Evolutionary conservation across 2,888 invertebrate genomes (phyloP), one percentile per base, ranked within the genome.

Genomic region (Lycaena phlaeas): DNA sequence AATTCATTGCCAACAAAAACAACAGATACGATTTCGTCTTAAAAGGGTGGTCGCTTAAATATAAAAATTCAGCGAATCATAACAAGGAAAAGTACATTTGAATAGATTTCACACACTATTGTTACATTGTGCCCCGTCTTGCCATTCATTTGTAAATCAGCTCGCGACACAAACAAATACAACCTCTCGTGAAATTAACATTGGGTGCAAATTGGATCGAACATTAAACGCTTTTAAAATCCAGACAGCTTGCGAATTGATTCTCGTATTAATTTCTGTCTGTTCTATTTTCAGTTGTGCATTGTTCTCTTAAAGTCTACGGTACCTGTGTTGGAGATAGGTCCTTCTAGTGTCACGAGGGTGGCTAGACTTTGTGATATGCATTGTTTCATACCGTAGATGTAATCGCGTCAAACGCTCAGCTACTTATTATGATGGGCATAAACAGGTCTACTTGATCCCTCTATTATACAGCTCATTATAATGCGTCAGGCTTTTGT

Each of bases 351-450:
- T 5, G 9, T 6, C 9, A 22, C 22, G 9, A 7, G 5, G 3
- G 22, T 46, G 40, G 46, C 50, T 54, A 58, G 57, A 56, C 53
- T 61, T 61, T 60, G 61, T 68, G 71, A 63, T 59, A 55, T 58
- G 61, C 58, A 59, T 63, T 63, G 59, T 60, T 22, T 45, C 53
- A 43, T 39, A 52, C 55, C 56, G 60, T 70, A 67, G 71, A 66
- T 61, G n/a, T n/a, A n/a, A n/a, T n/a, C n/a, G 64, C 61, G 58
- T 68, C 63, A 71, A 69, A 62, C 56, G 63, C 59, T 63, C 50
- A 64, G 64, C 59, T 56, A 61, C 60, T 72, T 63, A 62, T 68
- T 65, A 62, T 64, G 60, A 63, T 53, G 57, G 18, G 37, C 39
- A 43, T 44, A 22, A 22, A 22, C 22, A 22, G 22, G 22, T 22